Conservation (phyloP, 2,888 invertebrate genomes). For the Spisula subtruncata region DNA sequence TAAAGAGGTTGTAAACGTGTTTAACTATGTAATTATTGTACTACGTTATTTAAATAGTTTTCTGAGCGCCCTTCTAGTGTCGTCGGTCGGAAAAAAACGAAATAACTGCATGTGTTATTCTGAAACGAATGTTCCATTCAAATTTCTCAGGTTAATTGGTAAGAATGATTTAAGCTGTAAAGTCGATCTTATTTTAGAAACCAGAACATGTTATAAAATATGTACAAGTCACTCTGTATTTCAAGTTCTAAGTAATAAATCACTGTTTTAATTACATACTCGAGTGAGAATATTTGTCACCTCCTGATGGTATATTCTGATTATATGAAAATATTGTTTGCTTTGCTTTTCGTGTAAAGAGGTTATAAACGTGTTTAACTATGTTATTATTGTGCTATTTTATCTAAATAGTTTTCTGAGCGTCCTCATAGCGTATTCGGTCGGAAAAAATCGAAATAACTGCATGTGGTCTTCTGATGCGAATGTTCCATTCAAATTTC, state of each 20-base stretch:
- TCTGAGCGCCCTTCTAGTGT: neutral
- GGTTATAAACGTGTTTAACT: neutral
- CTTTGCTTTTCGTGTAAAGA: neutral
- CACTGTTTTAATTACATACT: neutral
- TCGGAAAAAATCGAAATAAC: too few relatives aligned
- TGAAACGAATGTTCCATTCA: too few relatives aligned
- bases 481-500: too few relatives aligned
- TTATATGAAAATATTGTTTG: slow-evolving; percentile 11
- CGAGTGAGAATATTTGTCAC: neutral
- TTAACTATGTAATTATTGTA: neutral
- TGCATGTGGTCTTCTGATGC: too few relatives aligned
- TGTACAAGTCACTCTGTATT: too few relatives aligned
- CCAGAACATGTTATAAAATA: too few relatives aligned
- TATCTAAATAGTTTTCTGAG: neutral
- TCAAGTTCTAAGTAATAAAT: neutral
- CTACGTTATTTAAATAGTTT: neutral
- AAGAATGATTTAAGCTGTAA: too few relatives aligned
- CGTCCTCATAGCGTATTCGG: neutral
- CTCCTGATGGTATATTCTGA: neutral
- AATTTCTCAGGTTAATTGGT: too few relatives aligned
- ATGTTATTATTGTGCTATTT: neutral
- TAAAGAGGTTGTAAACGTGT: neutral
- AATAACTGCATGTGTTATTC: too few relatives aligned
- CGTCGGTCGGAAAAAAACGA: neutral
- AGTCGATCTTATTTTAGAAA: too few relatives aligned